Evolutionary conservation across 1,140 invertebrate species (phyloP), one percentile per base, ranked within the genome.

Genomic region (Bombus sylvicola): DNA sequence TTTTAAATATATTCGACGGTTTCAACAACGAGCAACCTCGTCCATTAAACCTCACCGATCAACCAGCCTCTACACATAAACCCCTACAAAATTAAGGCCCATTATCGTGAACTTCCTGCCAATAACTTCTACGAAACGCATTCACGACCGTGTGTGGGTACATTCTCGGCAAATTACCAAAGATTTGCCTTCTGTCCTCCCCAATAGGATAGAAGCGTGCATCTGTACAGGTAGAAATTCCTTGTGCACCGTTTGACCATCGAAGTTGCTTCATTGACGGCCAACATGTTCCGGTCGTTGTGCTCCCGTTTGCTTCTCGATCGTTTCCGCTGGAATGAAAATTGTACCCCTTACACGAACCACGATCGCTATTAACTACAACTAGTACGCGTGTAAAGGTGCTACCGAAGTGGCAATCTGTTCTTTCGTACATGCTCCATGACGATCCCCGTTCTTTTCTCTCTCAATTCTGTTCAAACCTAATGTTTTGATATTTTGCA

Each of bases 291-390:
- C 81, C 73, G 69, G 69, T 82, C 64, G 47, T 84, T 62, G 53
- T 83, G 76, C 81, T 82, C 82, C 81, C 76, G 39, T 76, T 87
- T 22, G 41, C 80, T 90, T 37, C 71, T 34, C 53, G 37, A 57
- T 78, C 68, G 83, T 91, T 92, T 90, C 91, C 89, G 84, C 64
- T 92, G 92, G 90, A 92, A 93, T 92, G 92, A 93, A 93, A 93
- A 93, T 93, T 93, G 91, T 87, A 91, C 88, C 86, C 81, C 25
- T 73, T 39, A 57, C 82, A 68, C 66, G 75, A 57, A 34, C 77
- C 64, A 88, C 79, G 88, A 90, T 92, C 89, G 82, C 78, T 86
- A 90, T 91, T 92, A 91, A 59, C 87, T 78, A 73, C 62, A 31
- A 64, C 79, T 64, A 57, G 81, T 81, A 86, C 68, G 76, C 41